Conservation (phyloP, 2,888 invertebrate genomes). For the Papilio protenor region DNA sequence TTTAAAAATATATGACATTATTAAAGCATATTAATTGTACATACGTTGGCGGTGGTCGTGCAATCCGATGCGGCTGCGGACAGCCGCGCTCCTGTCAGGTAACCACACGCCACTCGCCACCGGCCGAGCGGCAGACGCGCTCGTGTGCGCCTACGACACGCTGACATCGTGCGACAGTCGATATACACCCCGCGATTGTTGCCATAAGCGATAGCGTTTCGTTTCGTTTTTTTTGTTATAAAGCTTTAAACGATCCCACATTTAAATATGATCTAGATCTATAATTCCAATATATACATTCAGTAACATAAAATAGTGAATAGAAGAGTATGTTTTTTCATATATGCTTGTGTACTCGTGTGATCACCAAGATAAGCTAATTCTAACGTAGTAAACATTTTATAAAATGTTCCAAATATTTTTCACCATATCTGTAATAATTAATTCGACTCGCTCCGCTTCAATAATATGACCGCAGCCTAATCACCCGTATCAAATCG, state of each 20-base stretch:
- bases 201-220: neutral
- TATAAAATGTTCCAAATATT: neutral
- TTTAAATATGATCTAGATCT: neutral
- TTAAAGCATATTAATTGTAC: neutral
- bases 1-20: neutral
- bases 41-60: neutral
- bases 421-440: neutral
- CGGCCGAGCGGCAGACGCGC: neutral
- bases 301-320: neutral
- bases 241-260: neutral
- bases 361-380: neutral
- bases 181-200: neutral
- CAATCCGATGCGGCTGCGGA: neutral
- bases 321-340: too few relatives aligned
- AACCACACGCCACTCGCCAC: neutral
- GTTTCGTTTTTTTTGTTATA: too few relatives aligned
- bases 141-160: neutral
- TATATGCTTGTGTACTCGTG: neutral
- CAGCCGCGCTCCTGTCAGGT: neutral
- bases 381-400: too few relatives aligned
- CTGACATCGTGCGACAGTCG: neutral
- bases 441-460: neutral
- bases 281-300: neutral
- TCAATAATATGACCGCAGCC: neutral
- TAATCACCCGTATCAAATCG: conserved; percentile 17